Percentiles rank a stretch among this genome's conserved stretches.
Conservation (phyloP, 2,888 invertebrate genomes). For the Drosophila monieri region DNA sequence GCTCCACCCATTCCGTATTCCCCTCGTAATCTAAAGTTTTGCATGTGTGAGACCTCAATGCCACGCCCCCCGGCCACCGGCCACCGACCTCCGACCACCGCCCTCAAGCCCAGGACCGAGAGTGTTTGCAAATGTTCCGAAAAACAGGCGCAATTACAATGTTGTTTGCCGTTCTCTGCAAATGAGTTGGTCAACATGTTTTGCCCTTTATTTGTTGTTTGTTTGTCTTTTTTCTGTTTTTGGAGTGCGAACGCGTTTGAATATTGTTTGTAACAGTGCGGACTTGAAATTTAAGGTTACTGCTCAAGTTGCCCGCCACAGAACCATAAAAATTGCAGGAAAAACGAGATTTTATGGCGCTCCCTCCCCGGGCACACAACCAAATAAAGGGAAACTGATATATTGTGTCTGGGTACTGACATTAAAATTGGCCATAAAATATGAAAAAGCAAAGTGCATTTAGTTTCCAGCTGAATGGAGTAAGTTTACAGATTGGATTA, state of each 20-base stretch:
- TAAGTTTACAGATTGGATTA: neutral
- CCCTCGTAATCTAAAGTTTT: constrained; percentile 53
- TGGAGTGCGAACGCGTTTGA: constrained; percentile 14
- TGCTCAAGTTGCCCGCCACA: neutral
- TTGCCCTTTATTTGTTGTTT: constrained; percentile 26
- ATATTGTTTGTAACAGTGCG: neutral
- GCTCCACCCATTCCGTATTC: constrained; percentile 24
- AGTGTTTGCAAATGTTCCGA: constrained; percentile 35
- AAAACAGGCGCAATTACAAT: constrained; percentile 70
- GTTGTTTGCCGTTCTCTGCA: constrained; percentile 69
- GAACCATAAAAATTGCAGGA: neutral
- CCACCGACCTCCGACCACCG: neutral
- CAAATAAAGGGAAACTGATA: neutral
- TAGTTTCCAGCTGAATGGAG: neutral
- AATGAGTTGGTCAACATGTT: constrained; percentile 73
- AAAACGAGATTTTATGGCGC: neutral
- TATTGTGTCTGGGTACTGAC: neutral
- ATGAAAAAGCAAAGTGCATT: neutral
- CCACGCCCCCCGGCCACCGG: constrained; percentile 44
- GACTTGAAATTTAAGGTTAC: constrained; percentile 27
- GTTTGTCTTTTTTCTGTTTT: constrained; percentile 26
- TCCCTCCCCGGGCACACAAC: neutral
- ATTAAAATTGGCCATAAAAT: constrained; percentile 9
- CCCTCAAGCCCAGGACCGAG: constrained; percentile 2
- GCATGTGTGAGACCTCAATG: constrained; percentile 59